Conservation (phyloP, 2,888 invertebrate species). For the Mellilla xanthometata region DNA sequence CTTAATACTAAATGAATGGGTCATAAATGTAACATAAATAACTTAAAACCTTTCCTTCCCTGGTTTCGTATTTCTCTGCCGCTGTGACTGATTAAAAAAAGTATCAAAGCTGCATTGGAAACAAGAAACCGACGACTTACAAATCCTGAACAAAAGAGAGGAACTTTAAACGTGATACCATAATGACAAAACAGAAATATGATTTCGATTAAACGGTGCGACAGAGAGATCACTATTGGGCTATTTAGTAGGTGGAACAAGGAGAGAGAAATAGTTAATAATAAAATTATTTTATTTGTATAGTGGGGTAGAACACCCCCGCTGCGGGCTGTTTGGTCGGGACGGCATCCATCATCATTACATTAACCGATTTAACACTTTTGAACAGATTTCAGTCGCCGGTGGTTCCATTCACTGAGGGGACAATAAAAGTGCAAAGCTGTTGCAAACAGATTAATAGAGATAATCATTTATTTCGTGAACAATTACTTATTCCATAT, state of each 20-base stretch:
- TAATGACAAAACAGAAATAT: slow-evolving; percentile 83
- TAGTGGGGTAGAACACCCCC: slow-evolving; percentile 81
- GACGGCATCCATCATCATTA: slow-evolving; percentile 81
- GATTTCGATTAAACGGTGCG: slow-evolving; percentile 78
- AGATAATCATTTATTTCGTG: slow-evolving; percentile 37
- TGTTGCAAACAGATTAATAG: slow-evolving; percentile 29
- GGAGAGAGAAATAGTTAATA: slow-evolving; percentile 73
- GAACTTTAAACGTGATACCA: slow-evolving; percentile 79
- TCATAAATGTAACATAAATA: slow-evolving; percentile 36
- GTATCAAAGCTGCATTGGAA: slow-evolving; percentile 67
- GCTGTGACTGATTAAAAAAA: slow-evolving; percentile 62
- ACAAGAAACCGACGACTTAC: slow-evolving; percentile 76
- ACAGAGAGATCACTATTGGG: slow-evolving; percentile 55
- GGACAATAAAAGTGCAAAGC: slow-evolving; percentile 40
- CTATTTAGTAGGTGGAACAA: slow-evolving; percentile 53
- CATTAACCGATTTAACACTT: slow-evolving; percentile 83
- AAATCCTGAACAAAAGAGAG: slow-evolving; percentile 75
- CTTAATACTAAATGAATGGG: slow-evolving; percentile 30
- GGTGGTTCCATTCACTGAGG: slow-evolving; percentile 51
- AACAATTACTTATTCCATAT: slow-evolving; percentile 38
- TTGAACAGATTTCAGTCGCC: slow-evolving; percentile 74
- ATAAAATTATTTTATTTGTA: slow-evolving; percentile 82
- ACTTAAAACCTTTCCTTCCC: slow-evolving; percentile 32
- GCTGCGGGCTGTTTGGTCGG: slow-evolving; percentile 79
- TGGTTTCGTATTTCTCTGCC: slow-evolving; percentile 60